Evolutionary conservation across 2,888 invertebrate species (phyloP), one percentile per base, ranked within the genome.

Genomic region (Pollenia labialis): DNA sequence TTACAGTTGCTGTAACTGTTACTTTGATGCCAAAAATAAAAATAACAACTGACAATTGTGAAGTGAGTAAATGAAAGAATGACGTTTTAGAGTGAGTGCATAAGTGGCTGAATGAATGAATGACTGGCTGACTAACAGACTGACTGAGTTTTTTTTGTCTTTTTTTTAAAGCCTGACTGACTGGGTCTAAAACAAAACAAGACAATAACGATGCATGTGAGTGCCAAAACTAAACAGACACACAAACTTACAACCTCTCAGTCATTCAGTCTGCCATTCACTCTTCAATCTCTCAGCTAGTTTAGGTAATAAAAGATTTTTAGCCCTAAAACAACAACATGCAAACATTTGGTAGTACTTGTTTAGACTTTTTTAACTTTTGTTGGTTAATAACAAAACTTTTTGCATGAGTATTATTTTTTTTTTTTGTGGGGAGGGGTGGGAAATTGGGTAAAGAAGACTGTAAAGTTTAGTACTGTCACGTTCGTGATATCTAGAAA

Each of bases 121-220:
- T 81, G 76, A 60, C 50, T 56, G 56, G 14, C 48, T 69, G 60
- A 62, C 52, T 71, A 12, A 44, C 7, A 69, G 76, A 79, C 23
- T 75, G 76, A 54, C 18, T 44, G 56, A 42, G 32, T 32, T 32
- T 32, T 32, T 32, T 1, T n/a, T n/a, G n/a, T 23, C 23, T 2
- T 23, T 23, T 32, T 32, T 18, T 71, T 44, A 23, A 18, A 50
- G 74, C n/a, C 46, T 56, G 72, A 14, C 64, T 56, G 75, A 18
- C 69, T 60, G 23, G 48, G 32, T 54, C 60, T 68, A 62, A 75
- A 71, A 76, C 52, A 66, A 81, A 77, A 77, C 68, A 42, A 62
- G n/a, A 72, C 69, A 71, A 50, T 76, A 75, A 77, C 76, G 60
- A 85, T 66, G 81, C 82, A 86, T 86, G 79, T 64, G 82, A 86